These are phyloP conservation scores for Takifugu ocellatus DNA, from an alignment of 2,797 vertebrate species.

Conservation along the genomic window DNA sequence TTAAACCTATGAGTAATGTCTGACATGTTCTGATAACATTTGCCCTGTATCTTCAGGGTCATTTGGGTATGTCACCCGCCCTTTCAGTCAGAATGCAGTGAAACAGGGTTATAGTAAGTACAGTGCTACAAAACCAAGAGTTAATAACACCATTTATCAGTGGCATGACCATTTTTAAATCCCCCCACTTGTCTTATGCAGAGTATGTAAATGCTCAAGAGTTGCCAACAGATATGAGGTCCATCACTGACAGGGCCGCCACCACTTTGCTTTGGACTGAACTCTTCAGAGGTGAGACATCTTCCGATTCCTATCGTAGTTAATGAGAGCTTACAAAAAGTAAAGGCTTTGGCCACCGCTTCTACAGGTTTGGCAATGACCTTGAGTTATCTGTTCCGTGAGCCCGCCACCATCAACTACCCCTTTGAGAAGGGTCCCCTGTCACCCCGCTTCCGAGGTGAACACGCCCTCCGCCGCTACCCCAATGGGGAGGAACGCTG, in stretches of 20 bases:
- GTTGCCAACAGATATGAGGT: slow-evolving; percentile 75
- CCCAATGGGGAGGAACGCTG: slow-evolving; percentile 92
- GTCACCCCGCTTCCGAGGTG: slow-evolving; percentile 91
- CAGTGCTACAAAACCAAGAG: background rate
- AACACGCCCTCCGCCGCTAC: slow-evolving; percentile 88
- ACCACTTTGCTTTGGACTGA: slow-evolving; percentile 91
- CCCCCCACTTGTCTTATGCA: slow-evolving; percentile 28
- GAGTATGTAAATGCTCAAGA: slow-evolving; percentile 86
- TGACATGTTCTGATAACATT: background rate
- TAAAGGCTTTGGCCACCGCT: background rate
- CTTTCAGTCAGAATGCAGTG: slow-evolving; percentile 59
- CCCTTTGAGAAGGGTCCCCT: slow-evolving; percentile 96
- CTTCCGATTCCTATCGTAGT: background rate
- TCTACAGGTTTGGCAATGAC: slow-evolving; percentile 86
- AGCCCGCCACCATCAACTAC: slow-evolving; percentile 96
- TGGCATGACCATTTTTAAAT: background rate
- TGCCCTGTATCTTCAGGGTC: slow-evolving; percentile 33
- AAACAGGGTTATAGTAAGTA: slow-evolving; percentile 71
- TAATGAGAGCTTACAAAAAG: background rate
- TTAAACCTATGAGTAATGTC: background rate
- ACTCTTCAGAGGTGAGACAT: slow-evolving; percentile 82
- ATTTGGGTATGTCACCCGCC: slow-evolving; percentile 44
- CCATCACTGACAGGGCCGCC: slow-evolving; percentile 85
- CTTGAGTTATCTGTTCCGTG: slow-evolving; percentile 90
- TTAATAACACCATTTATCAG: background rate